Evolutionary conservation across 2,888 invertebrate genomes (phyloP), one percentile per base, ranked within the genome.

Genomic region (Amaurobius ferox): DNA sequence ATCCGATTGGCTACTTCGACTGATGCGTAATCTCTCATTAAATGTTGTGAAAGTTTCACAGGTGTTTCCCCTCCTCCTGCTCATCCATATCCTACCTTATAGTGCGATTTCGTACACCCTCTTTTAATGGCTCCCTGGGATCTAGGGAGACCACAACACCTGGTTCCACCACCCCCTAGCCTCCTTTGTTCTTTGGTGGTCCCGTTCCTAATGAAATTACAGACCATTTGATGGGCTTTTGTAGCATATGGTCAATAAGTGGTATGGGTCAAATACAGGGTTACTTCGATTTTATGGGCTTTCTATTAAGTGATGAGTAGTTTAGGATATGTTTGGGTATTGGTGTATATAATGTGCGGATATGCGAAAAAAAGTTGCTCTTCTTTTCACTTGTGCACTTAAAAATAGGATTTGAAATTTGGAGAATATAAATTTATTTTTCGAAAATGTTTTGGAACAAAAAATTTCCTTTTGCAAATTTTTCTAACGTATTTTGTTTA

Each of bases 201-300:
- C 30, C 26, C 39, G 16, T 72, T 85, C 83, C 55, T 83, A 72
- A 85, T 85, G 83, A 77, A 85, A 77, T 78, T 72, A 85, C 39
- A 7, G 70, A 16, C 13, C 32, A 35, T 64, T 30, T 29, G 29
- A 16, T n/a, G 9, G 64, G 64, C n/a, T 19, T 16, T 16, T 29
- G 32, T 6, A 40, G 39, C 26, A 40, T 55, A 23, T 55, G 55
- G 55, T 55, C 32, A 64, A 29, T n/a, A 29, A 29, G 11, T 30
- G 32, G 19, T 64, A 5, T 29, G 30, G 32, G 64, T 64, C 64
- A 64, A 64, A 64, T 30, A 16, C 32, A 23, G 7, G 64, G 32
- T 64, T 64, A 30, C 9, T 30, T 29, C 64, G 30, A 64, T 19
- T 64, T 32, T 64, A 29, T 64, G 64, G 30, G 29, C 6, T 64